phyloP scores from a whole-genome alignment of 2,113 vertebrate species.

The Bos javanicus region DNA sequence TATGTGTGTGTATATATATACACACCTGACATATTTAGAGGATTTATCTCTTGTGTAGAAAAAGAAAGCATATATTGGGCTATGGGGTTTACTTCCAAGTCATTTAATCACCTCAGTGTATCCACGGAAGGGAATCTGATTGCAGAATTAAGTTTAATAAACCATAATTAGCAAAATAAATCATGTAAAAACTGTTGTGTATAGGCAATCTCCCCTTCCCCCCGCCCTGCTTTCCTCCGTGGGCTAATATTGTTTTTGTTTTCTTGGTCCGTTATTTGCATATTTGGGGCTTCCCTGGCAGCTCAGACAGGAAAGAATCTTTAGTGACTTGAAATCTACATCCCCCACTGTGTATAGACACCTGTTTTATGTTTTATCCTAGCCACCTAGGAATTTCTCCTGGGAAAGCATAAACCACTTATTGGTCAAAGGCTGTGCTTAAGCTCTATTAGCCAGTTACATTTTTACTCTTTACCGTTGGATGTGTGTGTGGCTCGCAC shows the following conservation, averaged over 20 bases:
- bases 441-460: not conserved
- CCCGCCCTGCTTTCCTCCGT: rapidly evolving
- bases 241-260: not conserved
- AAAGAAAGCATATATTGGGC: not conserved
- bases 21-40: not conserved
- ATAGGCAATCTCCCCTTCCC: not conserved
- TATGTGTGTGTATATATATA: rapidly evolving
- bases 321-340: not conserved
- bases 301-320: not conserved
- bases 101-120: not conserved
- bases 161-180: not conserved
- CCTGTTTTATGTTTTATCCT: not conserved
- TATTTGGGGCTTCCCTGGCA: not conserved
- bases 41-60: not conserved
- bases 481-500: not conserved
- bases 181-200: not conserved
- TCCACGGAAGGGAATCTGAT: not conserved
- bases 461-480: not conserved
- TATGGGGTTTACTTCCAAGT: not conserved
- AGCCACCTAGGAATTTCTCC: not conserved
- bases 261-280: not conserved
- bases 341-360: not conserved
- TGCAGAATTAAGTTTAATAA: not conserved
- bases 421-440: not conserved
- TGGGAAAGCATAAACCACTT: not conserved